These are phyloP conservation scores for Pao palembangensis DNA, from an alignment of 2,113 vertebrate species.

Conservation along the genomic window DNA sequence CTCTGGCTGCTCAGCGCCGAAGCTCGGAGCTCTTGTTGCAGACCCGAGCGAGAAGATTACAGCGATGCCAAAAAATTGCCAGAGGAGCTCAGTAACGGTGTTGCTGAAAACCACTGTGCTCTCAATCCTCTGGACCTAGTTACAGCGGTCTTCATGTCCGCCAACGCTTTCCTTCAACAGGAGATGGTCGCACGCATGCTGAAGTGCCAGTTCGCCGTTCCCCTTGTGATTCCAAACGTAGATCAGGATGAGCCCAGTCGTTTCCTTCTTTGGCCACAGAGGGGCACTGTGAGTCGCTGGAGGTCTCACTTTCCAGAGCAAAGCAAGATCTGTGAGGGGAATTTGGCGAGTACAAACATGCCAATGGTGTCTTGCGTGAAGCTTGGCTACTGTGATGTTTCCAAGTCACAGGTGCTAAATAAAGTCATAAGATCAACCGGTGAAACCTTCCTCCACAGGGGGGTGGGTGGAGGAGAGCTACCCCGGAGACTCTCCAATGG, in stretches of 20 bases:
- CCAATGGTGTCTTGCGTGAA: conserved; percentile 78
- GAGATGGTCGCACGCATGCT: conserved; percentile 75
- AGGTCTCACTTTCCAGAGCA: conserved; percentile 19
- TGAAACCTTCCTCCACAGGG: conserved; percentile 73
- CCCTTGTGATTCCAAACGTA: conserved; percentile 75
- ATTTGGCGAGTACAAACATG: conserved; percentile 66
- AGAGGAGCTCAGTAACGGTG: conserved; percentile 14
- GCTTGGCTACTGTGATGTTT: conserved; percentile 69
- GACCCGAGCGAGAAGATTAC: conserved; percentile 3
- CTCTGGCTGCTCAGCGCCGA: conserved; percentile 66
- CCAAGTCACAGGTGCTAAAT: conserved; percentile 81
- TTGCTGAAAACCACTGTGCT: conserved; percentile 21
- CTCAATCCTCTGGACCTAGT: conserved; percentile 78
- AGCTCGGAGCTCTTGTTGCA: conserved; percentile 51
- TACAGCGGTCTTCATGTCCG: conserved; percentile 72
- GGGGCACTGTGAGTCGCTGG: conserved; percentile 60
- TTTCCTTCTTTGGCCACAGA: conserved; percentile 76
- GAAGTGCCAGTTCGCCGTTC: conserved; percentile 76
- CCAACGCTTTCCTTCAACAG: conserved; percentile 74
- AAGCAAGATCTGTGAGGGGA: conserved; percentile 32
- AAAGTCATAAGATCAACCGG: conserved; percentile 50
- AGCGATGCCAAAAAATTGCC: background rate
- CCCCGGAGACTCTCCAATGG: conserved; percentile 75
- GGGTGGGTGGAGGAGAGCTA: conserved; percentile 54
- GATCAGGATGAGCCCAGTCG: conserved; percentile 57